These are phyloP conservation scores for Cephus nigrinus DNA, from an alignment of 2,888 invertebrate species.

Conservation along the genomic window DNA sequence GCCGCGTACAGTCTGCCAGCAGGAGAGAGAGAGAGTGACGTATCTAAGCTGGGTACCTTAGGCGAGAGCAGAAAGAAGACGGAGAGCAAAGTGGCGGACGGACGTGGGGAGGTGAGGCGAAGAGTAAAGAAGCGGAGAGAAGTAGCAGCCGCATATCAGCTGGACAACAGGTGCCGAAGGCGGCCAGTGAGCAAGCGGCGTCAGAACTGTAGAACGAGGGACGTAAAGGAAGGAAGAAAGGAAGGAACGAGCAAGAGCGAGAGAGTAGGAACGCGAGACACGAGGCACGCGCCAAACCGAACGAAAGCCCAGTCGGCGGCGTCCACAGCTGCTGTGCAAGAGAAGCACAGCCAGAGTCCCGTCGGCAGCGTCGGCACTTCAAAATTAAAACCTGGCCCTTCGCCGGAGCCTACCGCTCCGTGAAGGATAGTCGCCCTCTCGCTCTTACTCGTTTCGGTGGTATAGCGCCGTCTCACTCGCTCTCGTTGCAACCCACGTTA, in stretches of 20 bases:
- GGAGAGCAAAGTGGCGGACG: neutral
- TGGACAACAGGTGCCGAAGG: constrained; percentile 63
- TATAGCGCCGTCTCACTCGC: neutral
- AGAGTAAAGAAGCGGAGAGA: constrained; percentile 21
- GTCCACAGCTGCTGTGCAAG: constrained; percentile 50
- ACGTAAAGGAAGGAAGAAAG: constrained; percentile 1
- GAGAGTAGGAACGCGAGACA: constrained; percentile 25
- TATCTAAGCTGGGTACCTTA: neutral
- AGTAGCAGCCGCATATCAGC: constrained; percentile 58
- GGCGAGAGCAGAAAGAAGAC: neutral
- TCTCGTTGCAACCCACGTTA: neutral
- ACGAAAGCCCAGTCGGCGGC: constrained; percentile 44
- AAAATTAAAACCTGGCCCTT: constrained; percentile 44
- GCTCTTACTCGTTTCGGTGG: neutral
- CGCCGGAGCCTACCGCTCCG: neutral
- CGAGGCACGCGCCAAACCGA: constrained; percentile 61
- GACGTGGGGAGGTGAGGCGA: constrained; percentile 16
- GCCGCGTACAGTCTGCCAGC: neutral
- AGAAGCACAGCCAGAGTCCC: constrained; percentile 21
- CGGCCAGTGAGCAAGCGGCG: constrained; percentile 30
- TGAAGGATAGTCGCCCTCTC: neutral
- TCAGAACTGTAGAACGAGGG: constrained; percentile 12
- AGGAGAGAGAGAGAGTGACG: neutral
- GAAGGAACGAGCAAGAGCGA: constrained; percentile 7
- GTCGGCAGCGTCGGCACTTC: constrained; percentile 42